Evolutionary conservation across 2,797 vertebrate species (phyloP).

Genomic region (Sebastes paucispinis): DNA sequence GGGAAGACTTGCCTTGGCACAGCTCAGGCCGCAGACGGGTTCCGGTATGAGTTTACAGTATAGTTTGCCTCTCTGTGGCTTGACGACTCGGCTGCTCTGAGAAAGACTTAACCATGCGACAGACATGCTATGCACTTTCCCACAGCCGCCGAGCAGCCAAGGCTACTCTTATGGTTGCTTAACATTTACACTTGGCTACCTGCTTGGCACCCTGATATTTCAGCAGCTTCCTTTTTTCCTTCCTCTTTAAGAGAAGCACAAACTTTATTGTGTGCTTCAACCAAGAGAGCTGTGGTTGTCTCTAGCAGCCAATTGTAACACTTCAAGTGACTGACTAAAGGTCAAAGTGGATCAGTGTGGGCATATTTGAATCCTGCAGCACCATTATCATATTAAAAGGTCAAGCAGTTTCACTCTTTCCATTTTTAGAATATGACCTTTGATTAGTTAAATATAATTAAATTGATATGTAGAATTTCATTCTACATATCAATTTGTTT

Average conservation of each 20-base stretch:
- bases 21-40: slow-evolving; percentile 64
- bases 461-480: neutral
- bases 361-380: neutral
- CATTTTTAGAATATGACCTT: neutral
- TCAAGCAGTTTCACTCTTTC: neutral
- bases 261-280: neutral
- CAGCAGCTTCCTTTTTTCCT: slow-evolving; percentile 23
- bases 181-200: slow-evolving; percentile 50
- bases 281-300: slow-evolving; percentile 6
- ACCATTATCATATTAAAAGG: neutral
- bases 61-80: slow-evolving; percentile 73
- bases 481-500: slow-evolving; percentile 11
- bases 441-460: neutral
- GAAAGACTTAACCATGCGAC: slow-evolving; percentile 66
- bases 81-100: slow-evolving; percentile 63
- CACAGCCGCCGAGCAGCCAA: slow-evolving; percentile 60
- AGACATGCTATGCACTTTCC: slow-evolving; percentile 72
- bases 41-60: slow-evolving; percentile 73
- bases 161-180: slow-evolving; percentile 62
- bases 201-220: slow-evolving; percentile 43
- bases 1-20: slow-evolving; percentile 61
- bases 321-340: neutral
- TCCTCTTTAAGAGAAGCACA: slow-evolving; percentile 28
- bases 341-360: slow-evolving; percentile 4
- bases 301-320: slow-evolving; percentile 16